These are phyloP conservation scores for Pteromalus puparum DNA, from an alignment of 1,140 invertebrate species.

Conservation along the genomic window DNA sequence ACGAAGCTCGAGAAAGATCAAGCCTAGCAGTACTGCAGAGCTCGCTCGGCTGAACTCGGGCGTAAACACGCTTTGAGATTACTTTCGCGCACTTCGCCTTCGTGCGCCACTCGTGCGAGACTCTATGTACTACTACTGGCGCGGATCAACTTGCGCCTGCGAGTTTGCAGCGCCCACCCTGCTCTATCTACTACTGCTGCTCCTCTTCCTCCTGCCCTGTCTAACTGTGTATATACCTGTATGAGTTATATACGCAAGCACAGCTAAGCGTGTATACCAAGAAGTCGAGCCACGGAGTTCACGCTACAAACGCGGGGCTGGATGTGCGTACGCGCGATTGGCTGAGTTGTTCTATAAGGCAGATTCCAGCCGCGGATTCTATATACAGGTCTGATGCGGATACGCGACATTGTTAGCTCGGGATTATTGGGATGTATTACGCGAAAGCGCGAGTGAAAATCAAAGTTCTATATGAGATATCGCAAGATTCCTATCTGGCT, in stretches of 20 bases:
- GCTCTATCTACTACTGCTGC: not conserved
- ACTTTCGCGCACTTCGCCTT: conserved; percentile 52
- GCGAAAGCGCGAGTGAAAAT: not conserved
- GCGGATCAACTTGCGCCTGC: conserved; percentile 56
- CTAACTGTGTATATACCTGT: not conserved
- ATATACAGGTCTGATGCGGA: not conserved
- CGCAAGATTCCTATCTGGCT: too few relatives aligned
- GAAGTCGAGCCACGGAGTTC: not conserved
- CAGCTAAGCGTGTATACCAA: not conserved
- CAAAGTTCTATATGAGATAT: too few relatives aligned
- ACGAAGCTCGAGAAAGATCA: not conserved
- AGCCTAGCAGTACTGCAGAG: not conserved
- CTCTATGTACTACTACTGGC: too few relatives aligned
- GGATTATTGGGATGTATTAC: not conserved
- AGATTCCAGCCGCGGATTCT: not conserved
- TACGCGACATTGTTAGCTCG: not conserved
- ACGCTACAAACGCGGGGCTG: not conserved
- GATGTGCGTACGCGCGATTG: not conserved
- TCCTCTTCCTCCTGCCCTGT: not conserved
- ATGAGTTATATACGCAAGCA: not conserved
- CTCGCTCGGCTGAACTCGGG: not conserved
- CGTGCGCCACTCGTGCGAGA: too few relatives aligned
- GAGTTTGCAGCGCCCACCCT: not conserved
- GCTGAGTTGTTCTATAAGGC: not conserved
- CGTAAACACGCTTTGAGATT: conserved; percentile 58